Conservation (phyloP, 2,797 vertebrate species). For the Pseudotriccus pelzelni region DNA sequence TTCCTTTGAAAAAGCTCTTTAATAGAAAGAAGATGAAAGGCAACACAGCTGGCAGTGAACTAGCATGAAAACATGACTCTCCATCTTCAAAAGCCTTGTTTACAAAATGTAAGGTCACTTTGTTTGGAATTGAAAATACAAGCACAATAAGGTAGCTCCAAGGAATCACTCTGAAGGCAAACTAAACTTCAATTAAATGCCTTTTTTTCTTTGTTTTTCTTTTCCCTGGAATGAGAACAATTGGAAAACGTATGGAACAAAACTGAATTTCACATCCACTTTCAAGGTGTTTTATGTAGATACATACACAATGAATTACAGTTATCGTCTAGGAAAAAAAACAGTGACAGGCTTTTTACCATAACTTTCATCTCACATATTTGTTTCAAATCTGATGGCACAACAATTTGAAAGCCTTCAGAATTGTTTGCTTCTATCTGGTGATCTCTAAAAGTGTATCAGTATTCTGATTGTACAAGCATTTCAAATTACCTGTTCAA, state of each 20-base stretch:
- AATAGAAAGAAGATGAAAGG: constrained; percentile 29
- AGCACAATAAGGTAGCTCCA: not conserved
- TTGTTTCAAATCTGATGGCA: not conserved
- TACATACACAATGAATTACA: not conserved
- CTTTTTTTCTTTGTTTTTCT: not conserved
- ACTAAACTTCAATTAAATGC: not conserved
- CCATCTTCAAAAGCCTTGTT: constrained; percentile 34
- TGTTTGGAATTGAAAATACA: constrained; percentile 1
- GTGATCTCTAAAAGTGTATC: not conserved
- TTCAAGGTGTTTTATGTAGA: constrained; percentile 14
- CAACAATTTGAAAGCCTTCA: not conserved
- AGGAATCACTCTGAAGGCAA: constrained; percentile 14
- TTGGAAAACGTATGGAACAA: not conserved
- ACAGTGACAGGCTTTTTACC: not conserved
- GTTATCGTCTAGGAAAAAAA: not conserved
- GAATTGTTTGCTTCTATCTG: not conserved
- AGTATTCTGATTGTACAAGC: constrained; percentile 12
- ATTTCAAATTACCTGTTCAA: constrained; percentile 1
- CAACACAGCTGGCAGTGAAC: not conserved
- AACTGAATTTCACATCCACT: not conserved
- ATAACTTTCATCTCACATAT: not conserved
- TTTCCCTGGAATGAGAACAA: not conserved
- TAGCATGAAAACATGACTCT: not conserved
- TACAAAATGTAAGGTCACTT: constrained; percentile 36
- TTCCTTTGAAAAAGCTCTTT: constrained; percentile 13